Evolutionary conservation across 2,113 vertebrate species (phyloP), one percentile per base, ranked within the genome.

Genomic region (Xiphophorus couchianus): DNA sequence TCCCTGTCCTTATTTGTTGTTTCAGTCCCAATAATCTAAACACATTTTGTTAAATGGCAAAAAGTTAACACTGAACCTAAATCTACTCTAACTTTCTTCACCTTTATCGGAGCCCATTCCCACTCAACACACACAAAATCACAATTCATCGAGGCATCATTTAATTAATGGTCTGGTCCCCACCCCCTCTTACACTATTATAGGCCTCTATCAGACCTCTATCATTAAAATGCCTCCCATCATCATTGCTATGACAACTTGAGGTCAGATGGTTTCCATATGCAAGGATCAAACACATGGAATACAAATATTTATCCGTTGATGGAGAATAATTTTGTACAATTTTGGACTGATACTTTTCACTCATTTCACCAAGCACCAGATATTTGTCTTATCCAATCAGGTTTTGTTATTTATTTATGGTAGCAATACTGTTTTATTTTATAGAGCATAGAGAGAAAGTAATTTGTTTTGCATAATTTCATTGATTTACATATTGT

Each of bases 111-210:
- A 60, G 84, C 80, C 82, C 78, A 84, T 85, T 85, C 71, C 42
- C n/a, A 63, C n/a, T n/a, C 19, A 13, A 3, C 13, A 35, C 27
- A 48, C 66, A 44, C 78, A 60, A 27, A 30, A 60, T 60, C 27
- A 73, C 62, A 76, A 82, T 69, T 74, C 64, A 83, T 88, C 69
- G 81, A 86, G 89, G 90, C 89, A 91, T n/a, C 12, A 6, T 33
- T 67, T 86, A 90, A 93, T 93, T 93, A 89, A 93, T 93, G 78
- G 63, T 66, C 75, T 10, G 84, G 22, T 86, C 67, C 82, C 80
- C 81, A 83, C 82, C 72, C 78, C 79, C 88, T 87, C 83, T 91
- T 86, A 84, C 82, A 83, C 78, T 80, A 85, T 87, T 83, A 81
- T 83, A 85, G 74, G 42, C 77, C 81, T 83, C 65, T 42, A 4